phyloP scores from a whole-genome alignment of 2,888 invertebrate species.

The Strigamia crassipes region DNA sequence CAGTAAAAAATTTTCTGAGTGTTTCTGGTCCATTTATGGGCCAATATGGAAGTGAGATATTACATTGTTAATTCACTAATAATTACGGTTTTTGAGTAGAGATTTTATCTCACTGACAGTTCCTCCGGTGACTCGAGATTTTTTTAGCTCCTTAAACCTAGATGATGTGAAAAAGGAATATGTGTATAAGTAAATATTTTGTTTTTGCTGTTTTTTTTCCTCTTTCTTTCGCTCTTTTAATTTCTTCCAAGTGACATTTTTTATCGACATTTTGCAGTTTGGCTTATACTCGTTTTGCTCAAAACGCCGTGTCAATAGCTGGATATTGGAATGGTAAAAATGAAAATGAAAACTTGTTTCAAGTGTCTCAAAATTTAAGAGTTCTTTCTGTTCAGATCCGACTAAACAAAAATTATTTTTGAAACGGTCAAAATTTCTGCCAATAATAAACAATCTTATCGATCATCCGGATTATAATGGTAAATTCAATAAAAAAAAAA shows the following conservation, averaged over 20 bases:
- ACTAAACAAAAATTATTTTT: neutral
- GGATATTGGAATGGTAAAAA: slow-evolving; percentile 8
- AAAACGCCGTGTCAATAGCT: neutral
- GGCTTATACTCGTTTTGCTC: neutral
- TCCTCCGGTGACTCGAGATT: too few species aligned
- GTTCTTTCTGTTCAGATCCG: neutral
- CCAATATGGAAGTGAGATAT: neutral
- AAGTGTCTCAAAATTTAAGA: too few species aligned
- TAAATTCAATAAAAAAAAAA: too few species aligned
- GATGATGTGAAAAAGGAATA: neutral
- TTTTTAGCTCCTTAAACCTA: neutral
- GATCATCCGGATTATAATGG: neutral
- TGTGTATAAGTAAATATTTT: too few species aligned
- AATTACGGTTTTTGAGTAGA: neutral
- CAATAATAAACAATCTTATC: neutral
- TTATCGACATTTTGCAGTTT: neutral
- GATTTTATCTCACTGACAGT: neutral
- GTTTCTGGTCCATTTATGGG: neutral
- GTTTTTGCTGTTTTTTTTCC: too few species aligned
- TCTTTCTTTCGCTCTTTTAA: too few species aligned
- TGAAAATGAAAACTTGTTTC: neutral
- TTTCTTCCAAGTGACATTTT: too few species aligned
- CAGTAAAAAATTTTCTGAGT: neutral
- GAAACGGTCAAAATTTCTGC: neutral
- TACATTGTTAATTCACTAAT: neutral